Conservation (phyloP, 2,797 vertebrate species). For the Hydrophis major region DNA sequence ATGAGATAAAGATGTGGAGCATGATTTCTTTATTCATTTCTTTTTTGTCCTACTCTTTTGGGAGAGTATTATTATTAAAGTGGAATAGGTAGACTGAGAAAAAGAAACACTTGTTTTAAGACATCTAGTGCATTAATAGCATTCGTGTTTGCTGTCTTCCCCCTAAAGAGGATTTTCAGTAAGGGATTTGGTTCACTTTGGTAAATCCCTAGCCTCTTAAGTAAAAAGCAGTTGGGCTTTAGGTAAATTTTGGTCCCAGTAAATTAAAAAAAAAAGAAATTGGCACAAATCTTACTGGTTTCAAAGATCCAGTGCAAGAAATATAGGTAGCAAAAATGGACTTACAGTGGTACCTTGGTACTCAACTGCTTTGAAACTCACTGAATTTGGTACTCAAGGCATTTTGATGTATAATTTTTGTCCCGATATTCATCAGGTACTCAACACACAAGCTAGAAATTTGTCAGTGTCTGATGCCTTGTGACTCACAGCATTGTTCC, state of each 20-base stretch:
- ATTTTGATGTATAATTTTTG: background rate
- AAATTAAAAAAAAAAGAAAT: background rate
- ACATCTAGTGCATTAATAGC: background rate
- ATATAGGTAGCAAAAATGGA: background rate
- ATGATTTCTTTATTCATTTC: background rate
- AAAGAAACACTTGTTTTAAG: background rate
- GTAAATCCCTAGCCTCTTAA: background rate
- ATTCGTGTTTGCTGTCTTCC: background rate
- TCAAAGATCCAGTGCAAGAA: conserved; percentile 3
- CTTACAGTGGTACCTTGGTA: background rate
- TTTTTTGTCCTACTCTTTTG: background rate
- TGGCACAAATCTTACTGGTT: background rate
- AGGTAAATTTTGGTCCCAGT: background rate
- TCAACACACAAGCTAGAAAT: background rate
- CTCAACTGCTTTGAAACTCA: background rate
- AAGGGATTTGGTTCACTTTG: background rate
- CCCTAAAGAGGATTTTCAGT: background rate
- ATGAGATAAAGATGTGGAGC: background rate
- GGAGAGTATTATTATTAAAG: background rate
- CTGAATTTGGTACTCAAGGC: background rate
- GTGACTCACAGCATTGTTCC: background rate
- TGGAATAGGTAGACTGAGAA: background rate
- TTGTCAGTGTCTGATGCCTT: background rate
- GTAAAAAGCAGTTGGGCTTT: background rate
- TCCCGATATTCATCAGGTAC: background rate